Base-by-base conservation (phyloP, 2,797 vertebrate genomes). In the Myotis findleyi region DNA sequence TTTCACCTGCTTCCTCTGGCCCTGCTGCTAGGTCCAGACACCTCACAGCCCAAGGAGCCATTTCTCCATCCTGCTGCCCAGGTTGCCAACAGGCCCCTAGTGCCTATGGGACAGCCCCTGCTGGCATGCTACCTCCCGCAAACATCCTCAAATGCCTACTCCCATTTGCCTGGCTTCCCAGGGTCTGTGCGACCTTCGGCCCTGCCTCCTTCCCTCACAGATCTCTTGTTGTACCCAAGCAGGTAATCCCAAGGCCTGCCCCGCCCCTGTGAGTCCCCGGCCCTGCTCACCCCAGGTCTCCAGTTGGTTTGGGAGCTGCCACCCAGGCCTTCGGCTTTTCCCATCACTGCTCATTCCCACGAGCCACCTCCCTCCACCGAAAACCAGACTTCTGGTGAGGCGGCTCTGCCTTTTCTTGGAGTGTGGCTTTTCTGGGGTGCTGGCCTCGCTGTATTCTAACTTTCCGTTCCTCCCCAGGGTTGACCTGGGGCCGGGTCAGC, bases 321-420 rank as follows among this genome's bases (percentile, higher is more conserved):
- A 18, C 49, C 75, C 4, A 23, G 93, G 85, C 33, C 84, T 6
- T 14, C 36, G 0, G 27, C 49, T 21, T 62, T 36, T 68, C 66
- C 79, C 2, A 0, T 21, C 84, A 1, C 3, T 17, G 87, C 38
- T 13, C 79, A 12, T 4, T 8, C 44, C 59, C 49, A 7, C 0
- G 8, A 33, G 7, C 53, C 9, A 11, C 36, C 36, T 51, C 36
- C 21, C 21, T 27, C 38, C 83, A 41, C 47, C 0, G 8, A 30
- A 75, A 38, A 49, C 47, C 59, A 14, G 2, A 1, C 20, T 0
- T 30, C 91, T 80, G 96, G 96, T 93, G 96, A 96, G 96, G 1
- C 55, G 9, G 73, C n/a, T 38, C 11, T 0, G 9, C 3, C 36
- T 13, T 33, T 21, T n/a, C 30, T 14, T 36, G 20, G 41, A 6